A percentile compares a stretch with the other conserved stretches of the same genome.
Conservation (phyloP, 2,888 invertebrate genomes). For the Allolobophora icterica region DNA sequence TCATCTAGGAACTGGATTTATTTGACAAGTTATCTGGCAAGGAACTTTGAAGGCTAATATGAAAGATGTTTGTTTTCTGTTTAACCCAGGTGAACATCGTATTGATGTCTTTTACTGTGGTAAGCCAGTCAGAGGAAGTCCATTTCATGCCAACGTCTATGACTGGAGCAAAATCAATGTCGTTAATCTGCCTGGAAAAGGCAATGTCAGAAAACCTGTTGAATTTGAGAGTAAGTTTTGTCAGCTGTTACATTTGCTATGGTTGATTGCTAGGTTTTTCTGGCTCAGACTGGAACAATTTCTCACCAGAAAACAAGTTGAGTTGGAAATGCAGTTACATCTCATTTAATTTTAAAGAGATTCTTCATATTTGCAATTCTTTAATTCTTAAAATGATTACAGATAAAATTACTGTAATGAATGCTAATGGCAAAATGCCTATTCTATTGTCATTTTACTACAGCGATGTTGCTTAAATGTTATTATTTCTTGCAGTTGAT, state of each 20-base stretch:
- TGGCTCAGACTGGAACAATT: not conserved
- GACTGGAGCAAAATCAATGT: slow-evolving; percentile 78
- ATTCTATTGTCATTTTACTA: no score
- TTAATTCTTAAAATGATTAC: not conserved
- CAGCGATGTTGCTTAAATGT: not conserved
- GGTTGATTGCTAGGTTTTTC: not conserved
- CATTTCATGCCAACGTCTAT: slow-evolving; percentile 73
- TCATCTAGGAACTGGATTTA: not conserved
- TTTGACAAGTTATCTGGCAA: not conserved
- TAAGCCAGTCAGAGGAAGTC: slow-evolving; percentile 64
- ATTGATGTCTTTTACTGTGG: slow-evolving; percentile 68
- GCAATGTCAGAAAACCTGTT: slow-evolving; percentile 81
- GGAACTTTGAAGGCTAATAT: not conserved
- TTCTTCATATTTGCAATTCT: not conserved
- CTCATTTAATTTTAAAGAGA: not conserved
- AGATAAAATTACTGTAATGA: not conserved
- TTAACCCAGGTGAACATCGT: slow-evolving; percentile 66
- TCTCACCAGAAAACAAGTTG: not conserved
- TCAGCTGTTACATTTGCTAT: not conserved
- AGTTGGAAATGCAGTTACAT: not conserved
- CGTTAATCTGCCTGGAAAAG: slow-evolving; percentile 80
- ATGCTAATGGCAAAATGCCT: not conserved
- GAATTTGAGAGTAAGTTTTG: slow-evolving; percentile 87
- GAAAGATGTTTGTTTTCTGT: not conserved
- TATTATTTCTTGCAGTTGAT: slow-evolving; percentile 36